These are phyloP conservation scores for Antheraea assamensis DNA, from an alignment of 2,888 invertebrate genomes.

Conservation along the genomic window DNA sequence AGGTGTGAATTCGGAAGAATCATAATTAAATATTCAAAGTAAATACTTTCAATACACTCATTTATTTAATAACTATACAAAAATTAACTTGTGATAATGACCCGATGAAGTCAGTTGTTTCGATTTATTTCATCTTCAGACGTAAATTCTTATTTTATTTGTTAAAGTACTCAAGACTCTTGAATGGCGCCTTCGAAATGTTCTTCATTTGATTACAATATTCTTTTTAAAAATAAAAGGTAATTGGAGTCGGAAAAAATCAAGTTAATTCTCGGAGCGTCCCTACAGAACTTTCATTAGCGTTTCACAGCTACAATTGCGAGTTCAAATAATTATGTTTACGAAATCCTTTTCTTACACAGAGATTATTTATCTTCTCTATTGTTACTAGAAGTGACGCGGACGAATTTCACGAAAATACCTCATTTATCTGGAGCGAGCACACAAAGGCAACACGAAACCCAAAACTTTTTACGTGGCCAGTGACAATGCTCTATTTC, in stretches of 20 bases:
- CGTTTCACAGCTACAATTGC: conserved; percentile 76
- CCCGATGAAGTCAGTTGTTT: conserved; percentile 7
- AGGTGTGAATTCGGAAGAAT: conserved; percentile 65
- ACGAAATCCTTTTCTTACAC: conserved; percentile 81
- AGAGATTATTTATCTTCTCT: conserved; percentile 78
- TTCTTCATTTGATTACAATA: conserved; percentile 69
- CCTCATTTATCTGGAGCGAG: conserved; percentile 76
- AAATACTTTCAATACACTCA: not conserved
- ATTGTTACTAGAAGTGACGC: conserved; percentile 79
- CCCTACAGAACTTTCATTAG: conserved; percentile 73
- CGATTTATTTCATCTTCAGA: not conserved
- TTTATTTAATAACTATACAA: not conserved
- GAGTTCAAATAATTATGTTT: conserved; percentile 81
- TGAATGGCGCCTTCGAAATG: conserved; percentile 50
- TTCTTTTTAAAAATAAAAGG: conserved; percentile 66
- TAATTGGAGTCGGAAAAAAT: conserved; percentile 69
- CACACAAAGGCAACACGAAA: conserved; percentile 78
- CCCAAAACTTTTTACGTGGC: conserved; percentile 81
- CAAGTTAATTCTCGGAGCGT: conserved; percentile 68
- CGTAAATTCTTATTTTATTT: conserved; percentile 21
- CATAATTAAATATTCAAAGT: conserved; percentile 57
- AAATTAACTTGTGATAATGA: not conserved
- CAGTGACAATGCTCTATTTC: conserved; percentile 77
- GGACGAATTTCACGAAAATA: conserved; percentile 80
- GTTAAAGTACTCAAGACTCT: conserved; percentile 28